phyloP scores from a whole-genome alignment of 2,113 vertebrate genomes.

The Malurus melanocephalus region DNA sequence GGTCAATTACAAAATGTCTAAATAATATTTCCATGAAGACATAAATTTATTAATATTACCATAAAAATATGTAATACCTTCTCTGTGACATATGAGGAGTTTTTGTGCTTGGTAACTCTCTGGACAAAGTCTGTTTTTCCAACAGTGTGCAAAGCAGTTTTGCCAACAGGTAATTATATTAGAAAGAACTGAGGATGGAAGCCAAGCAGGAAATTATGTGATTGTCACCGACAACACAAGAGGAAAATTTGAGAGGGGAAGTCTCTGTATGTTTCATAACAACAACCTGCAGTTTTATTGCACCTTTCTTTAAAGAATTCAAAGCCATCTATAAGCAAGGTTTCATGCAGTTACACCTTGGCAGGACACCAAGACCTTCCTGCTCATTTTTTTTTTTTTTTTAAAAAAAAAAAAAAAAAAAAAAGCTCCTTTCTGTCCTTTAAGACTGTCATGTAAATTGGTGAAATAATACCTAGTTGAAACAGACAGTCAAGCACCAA shows the following conservation, averaged over 20 bases:
- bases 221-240: accelerated
- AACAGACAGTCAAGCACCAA: slow-evolving; percentile 13
- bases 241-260: not conserved
- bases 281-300: not conserved
- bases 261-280: not conserved
- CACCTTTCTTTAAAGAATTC: not conserved
- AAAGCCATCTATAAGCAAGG: not conserved
- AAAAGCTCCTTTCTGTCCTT: not conserved
- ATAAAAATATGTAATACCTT: not conserved
- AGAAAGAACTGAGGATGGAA: not conserved
- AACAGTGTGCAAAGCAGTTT: not conserved
- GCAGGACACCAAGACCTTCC: slow-evolving; percentile 3
- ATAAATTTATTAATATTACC: not conserved
- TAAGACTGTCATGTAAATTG: slow-evolving; percentile 17
- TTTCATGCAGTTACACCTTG: not conserved
- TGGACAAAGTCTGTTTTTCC: not conserved
- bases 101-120: not conserved
- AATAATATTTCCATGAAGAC: not conserved
- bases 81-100: not conserved
- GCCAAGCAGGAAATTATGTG: not conserved
- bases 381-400: too few relatives aligned
- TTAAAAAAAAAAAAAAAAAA: too few relatives aligned
- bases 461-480: slow-evolving; percentile 27
- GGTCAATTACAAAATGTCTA: not conserved
- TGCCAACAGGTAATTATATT: not conserved